Evolutionary conservation across 2,888 invertebrate species (phyloP).

Genomic region (Drosophila ochracea): DNA sequence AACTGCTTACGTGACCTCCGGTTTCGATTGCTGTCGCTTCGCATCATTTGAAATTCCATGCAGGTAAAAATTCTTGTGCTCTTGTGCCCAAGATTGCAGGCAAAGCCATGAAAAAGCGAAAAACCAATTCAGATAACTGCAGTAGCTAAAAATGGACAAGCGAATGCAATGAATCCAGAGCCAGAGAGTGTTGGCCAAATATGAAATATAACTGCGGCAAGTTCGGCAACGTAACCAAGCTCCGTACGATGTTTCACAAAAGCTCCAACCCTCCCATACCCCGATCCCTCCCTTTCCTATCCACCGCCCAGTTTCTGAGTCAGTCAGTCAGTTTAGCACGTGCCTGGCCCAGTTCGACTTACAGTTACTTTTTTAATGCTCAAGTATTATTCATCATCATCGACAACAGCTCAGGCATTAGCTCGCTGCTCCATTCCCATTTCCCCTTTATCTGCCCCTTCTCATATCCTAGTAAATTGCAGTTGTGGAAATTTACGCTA

Average conservation of each 20-base stretch:
- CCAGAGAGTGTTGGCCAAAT: conserved; percentile 45
- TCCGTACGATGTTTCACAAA: conserved; percentile 32
- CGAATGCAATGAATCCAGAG: conserved; percentile 66
- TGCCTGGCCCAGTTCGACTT: conserved; percentile 44
- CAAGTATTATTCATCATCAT: conserved; percentile 69
- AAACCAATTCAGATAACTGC: conserved; percentile 78
- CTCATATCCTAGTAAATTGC: conserved; percentile 38
- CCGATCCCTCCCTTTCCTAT: no score
- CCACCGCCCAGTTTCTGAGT: neutral
- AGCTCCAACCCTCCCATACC: neutral
- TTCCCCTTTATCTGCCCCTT: neutral
- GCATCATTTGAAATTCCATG: conserved; percentile 74
- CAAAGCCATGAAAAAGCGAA: conserved; percentile 72
- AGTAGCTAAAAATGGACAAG: conserved; percentile 46
- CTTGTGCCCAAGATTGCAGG: conserved; percentile 69
- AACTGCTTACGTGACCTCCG: conserved; percentile 72
- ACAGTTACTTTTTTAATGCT: conserved; percentile 13
- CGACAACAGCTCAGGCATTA: conserved; percentile 54
- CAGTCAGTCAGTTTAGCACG: conserved; percentile 50
- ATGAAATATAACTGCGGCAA: conserved; percentile 76
- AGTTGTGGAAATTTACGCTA: conserved; percentile 62
- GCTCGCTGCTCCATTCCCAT: conserved; percentile 14
- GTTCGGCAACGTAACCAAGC: conserved; percentile 51
- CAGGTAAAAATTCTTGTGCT: conserved; percentile 73
- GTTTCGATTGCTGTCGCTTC: conserved; percentile 19